Evolutionary conservation across 2,888 invertebrate species (phyloP), one percentile per base, ranked within the genome.

Genomic region (Tryphoninae sp.): DNA sequence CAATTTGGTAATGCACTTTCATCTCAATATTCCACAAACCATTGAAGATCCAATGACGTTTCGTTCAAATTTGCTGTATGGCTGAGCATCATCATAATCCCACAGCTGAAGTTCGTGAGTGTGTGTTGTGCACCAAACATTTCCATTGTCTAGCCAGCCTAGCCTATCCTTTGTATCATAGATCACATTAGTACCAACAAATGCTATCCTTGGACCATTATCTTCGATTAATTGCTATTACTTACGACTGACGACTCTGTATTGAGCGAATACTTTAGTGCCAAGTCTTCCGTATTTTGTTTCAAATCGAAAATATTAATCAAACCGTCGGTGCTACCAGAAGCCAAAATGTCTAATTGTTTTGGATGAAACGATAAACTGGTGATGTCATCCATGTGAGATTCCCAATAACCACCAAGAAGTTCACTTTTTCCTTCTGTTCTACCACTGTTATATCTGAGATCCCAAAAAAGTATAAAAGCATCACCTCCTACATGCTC

Each of bases 281-380:
- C 98, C 86, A 97, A 96, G 78, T 97, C 97, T 92, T 98, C 98
- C 0, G 92, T 92, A 0, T 92, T 87, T 89, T 97, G 94, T 67
- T 94, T 93, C 23, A 98, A 93, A 91, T 98, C 96, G 91, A 95
- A 98, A 2, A 97, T 89, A 92, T 98, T 98, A 1, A 98, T 94
- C 16, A 98, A 93, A 0, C 98, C 97, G 91, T 98, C 98, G 0
- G 95, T 94, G 1, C 97, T 96, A 0, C 97, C 96, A 0, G 97
- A 95, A 13, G 95, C 94, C 73, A 98, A 88, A 7, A 93, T 91
- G 89, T 96, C 95, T 2, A 94, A 92, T 88, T 96, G 94, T 7
- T 89, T 91, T 72, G 94, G 94, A 93, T 97, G 96, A 91, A 97
- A 98, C 23, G 89, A 85, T 55, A 90, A 81, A 45, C 87, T 86